These are phyloP conservation scores for Helicorthomorpha holstii DNA, from an alignment of 1,140 invertebrate species.

Conservation along the genomic window DNA sequence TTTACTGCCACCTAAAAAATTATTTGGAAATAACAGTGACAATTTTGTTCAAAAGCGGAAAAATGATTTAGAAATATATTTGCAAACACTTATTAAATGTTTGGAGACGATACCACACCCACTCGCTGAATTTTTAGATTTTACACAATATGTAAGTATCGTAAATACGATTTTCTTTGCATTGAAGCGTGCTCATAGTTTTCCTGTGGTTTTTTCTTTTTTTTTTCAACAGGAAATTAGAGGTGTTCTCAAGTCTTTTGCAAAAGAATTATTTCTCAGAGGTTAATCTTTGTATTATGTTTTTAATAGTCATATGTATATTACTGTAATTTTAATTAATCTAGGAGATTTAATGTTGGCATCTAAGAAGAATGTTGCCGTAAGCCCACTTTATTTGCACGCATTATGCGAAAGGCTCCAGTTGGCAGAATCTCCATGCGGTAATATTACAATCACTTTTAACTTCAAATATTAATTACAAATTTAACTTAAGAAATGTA, in stretches of 20 bases:
- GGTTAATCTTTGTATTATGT: constrained; percentile 6
- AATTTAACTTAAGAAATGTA: constrained; percentile 4
- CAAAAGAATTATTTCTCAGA: constrained; percentile 16
- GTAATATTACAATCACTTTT: constrained; percentile 6
- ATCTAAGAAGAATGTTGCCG: constrained; percentile 16
- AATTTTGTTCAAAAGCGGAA: constrained; percentile 69
- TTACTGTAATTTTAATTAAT: not conserved
- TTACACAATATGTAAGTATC: constrained; percentile 28
- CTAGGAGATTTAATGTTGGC: constrained; percentile 22
- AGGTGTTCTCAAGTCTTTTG: constrained; percentile 23
- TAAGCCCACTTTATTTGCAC: constrained; percentile 47
- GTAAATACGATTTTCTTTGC: not conserved
- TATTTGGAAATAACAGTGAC: constrained; percentile 59
- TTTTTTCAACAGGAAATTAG: constrained; percentile 23
- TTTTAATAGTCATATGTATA: not conserved
- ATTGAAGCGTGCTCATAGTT: not conserved
- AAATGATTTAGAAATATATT: constrained; percentile 56
- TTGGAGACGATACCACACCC: constrained; percentile 18
- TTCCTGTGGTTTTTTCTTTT: constrained; percentile 4
- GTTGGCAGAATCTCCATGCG: constrained; percentile 52
- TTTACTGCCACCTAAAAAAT: constrained; percentile 75
- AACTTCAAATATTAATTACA: constrained; percentile 4
- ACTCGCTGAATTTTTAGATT: constrained; percentile 24
- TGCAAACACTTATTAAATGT: constrained; percentile 37
- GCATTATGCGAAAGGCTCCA: constrained; percentile 73